phyloP scores from a whole-genome alignment of 2,888 invertebrate genomes.

The Idaea straminata region DNA sequence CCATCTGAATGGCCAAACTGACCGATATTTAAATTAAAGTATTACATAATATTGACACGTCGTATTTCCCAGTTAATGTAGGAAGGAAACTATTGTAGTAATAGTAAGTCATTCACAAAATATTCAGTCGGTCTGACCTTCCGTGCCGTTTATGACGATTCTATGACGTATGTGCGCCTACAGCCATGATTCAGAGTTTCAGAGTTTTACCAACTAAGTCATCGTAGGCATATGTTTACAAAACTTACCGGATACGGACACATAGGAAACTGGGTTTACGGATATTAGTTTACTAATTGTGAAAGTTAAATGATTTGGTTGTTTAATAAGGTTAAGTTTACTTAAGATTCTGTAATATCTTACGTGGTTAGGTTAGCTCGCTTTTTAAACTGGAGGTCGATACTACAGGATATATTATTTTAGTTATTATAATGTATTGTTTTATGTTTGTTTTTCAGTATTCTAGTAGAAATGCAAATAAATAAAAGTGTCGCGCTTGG shows the following conservation, averaged over 20 bases:
- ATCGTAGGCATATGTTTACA: neutral
- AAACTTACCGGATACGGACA: neutral
- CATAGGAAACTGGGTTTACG: neutral
- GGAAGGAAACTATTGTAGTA: conserved; percentile 3
- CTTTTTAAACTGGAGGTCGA: too few species aligned
- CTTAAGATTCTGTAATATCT: neutral
- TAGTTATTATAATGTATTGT: too few species aligned
- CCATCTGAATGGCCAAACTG: too few species aligned
- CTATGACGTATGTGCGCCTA: conserved; percentile 29
- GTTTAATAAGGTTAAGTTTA: neutral
- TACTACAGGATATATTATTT: too few species aligned
- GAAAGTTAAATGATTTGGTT: neutral
- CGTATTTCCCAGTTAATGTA: conserved; percentile 3
- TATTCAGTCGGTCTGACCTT: conserved; percentile 9
- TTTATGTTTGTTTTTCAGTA: too few species aligned
- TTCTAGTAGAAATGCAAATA: too few species aligned
- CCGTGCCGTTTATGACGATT: conserved; percentile 18
- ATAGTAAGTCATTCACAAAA: conserved; percentile 10
- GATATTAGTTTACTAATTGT: neutral
- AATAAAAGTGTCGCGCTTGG: too few species aligned
- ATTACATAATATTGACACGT: neutral
- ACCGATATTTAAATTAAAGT: neutral
- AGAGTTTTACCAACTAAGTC: conserved; percentile 13
- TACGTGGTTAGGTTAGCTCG: neutral
- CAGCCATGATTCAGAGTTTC: conserved; percentile 34